Percentiles rank a stretch among this genome's conserved stretches.
Conservation (phyloP, 2,888 invertebrate genomes). For the Synanthedon formicaeformis region DNA sequence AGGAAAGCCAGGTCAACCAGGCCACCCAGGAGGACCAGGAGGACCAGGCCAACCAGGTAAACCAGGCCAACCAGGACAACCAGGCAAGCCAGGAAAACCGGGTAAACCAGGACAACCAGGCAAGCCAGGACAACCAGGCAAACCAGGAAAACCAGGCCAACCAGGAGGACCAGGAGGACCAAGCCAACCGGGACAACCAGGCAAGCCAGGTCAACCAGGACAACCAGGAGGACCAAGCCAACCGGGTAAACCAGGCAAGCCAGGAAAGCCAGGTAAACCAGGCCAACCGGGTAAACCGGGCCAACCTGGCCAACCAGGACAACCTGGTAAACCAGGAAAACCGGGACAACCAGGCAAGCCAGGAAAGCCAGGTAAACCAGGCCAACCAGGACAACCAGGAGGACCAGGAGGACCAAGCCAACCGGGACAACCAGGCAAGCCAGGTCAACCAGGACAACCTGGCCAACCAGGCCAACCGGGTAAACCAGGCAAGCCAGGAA, state of each 20-base stretch:
- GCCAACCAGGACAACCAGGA: neutral
- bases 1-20: neutral
- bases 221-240: neutral
- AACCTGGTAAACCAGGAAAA: neutral
- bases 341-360: neutral
- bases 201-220: neutral
- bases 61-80: neutral
- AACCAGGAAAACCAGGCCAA: neutral
- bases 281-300: neutral
- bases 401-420: neutral
- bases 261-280: neutral
- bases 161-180: neutral
- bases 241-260: neutral
- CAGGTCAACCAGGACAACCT: neutral
- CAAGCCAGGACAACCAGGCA: neutral
- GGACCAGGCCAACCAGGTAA: neutral
- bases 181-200: neutral
- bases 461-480: neutral
- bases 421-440: neutral
- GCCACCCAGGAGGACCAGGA: neutral
- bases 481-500: neutral
- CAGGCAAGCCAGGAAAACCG: neutral
- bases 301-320: neutral
- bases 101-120: neutral
- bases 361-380: neutral